Conservation (phyloP, 1,140 invertebrate genomes). For the Drosophila ercepeae region DNA sequence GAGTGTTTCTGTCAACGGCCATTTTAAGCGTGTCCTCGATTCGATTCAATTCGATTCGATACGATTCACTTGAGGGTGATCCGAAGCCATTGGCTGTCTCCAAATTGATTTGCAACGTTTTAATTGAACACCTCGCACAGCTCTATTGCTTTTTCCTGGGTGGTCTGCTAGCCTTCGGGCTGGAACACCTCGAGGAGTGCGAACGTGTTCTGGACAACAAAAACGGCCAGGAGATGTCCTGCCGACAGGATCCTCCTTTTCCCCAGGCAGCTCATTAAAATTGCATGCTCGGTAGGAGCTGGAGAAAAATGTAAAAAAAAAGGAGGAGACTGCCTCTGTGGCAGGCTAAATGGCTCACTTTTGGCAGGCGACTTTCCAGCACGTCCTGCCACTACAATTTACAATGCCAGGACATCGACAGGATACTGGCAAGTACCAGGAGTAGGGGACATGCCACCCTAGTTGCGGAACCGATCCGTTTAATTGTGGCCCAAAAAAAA, state of each 20-base stretch:
- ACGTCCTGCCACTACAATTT: slow-evolving; percentile 59
- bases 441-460: slow-evolving; percentile 62
- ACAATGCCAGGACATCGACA: slow-evolving; percentile 46
- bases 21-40: slow-evolving; percentile 53
- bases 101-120: slow-evolving; percentile 81
- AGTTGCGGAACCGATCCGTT: slow-evolving; percentile 79
- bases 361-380: slow-evolving; percentile 74
- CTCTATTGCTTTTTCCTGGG: slow-evolving; percentile 53
- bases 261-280: slow-evolving; percentile 59
- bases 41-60: slow-evolving; percentile 35
- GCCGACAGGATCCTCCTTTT: slow-evolving; percentile 13
- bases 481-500: slow-evolving; percentile 75
- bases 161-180: slow-evolving; percentile 42
- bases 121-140: slow-evolving; percentile 62
- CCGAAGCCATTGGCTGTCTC: slow-evolving; percentile 48
- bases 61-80: slow-evolving; percentile 22
- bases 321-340: slow-evolving; percentile 55
- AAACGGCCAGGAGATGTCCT: slow-evolving; percentile 13
- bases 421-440: slow-evolving; percentile 12
- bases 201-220: slow-evolving; percentile 56
- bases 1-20: slow-evolving; percentile 56
- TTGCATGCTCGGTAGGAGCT: slow-evolving; percentile 48
- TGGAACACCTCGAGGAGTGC: slow-evolving; percentile 42
- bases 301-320: slow-evolving; percentile 6
- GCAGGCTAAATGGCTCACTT: slow-evolving; percentile 74